Evolutionary conservation across 2,113 vertebrate species (phyloP), one percentile per base, ranked within the genome.

Genomic region (Rana temporaria): DNA sequence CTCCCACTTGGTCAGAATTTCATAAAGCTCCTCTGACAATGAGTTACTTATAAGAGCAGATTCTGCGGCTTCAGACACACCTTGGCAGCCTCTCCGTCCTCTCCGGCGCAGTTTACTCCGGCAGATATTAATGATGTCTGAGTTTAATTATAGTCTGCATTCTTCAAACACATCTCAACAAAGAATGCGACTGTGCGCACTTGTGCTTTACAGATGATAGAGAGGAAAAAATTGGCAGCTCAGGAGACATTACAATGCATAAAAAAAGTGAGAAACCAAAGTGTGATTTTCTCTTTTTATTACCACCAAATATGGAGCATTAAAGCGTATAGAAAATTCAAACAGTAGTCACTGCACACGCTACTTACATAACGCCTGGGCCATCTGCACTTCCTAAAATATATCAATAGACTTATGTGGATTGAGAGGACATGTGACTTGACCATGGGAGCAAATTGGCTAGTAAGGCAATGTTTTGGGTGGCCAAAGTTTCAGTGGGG

Each of bases 91-190:
- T n/a, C n/a, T n/a, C n/a, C 24, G 42, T 53, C 68, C 22, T 20
- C 68, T n/a, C 66, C 66, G 38, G 66, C 15, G 66, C n/a, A n/a
- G 66, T 48, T 15, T n/a, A 38, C 30, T 18, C 2, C 1, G n/a
- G 18, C 66, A 48, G 66, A 69, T 70, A 70, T 70, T 70, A 53
- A 53, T 53, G 68, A 70, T 70, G 42, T 70, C 68, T 70, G 68
- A 48, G n/a, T 52, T 5, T 26, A 48, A 70, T 70, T 70, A 70
- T 16, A 15, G 48, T 48, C 66, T 69, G 38, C 20, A 14, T 38
- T 67, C 65, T 19, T 34, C 6, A 67, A 38, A 42, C 59, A n/a
- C 59, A 60, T 60, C 59, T 12, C 6, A n/a, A 60, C 34, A 69
- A 69, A 69, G 19, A 69, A 38, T 48, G 12, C 1, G 48, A 69